Conservation (phyloP, 2,797 vertebrate species). For the Kryptolebias ocellatus region DNA sequence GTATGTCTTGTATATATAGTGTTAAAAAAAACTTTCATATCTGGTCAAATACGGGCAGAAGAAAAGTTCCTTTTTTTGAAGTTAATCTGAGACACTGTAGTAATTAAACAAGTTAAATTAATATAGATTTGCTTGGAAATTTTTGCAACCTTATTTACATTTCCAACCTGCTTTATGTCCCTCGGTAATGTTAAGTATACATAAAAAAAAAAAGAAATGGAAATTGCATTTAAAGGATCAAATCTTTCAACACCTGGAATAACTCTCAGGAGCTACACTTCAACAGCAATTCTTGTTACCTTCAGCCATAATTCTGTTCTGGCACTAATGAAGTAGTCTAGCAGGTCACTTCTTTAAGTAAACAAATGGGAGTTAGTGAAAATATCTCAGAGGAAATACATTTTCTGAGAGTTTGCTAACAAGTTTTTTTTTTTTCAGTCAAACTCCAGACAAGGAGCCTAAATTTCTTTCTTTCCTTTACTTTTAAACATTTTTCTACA, state of each 20-base stretch:
- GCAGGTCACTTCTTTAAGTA: constrained; percentile 63
- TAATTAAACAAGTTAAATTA: constrained; percentile 32
- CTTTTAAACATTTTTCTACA: too few relatives aligned
- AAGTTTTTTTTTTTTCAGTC: too few relatives aligned
- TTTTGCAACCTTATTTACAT: constrained; percentile 28
- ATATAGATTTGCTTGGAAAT: constrained; percentile 52
- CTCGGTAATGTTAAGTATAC: constrained; percentile 44
- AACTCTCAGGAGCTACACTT: constrained; percentile 70
- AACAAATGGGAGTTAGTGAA: constrained; percentile 66
- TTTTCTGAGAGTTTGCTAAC: too few relatives aligned
- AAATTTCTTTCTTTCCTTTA: too few relatives aligned
- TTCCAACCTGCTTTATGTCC: constrained; percentile 55
- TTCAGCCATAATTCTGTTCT: constrained; percentile 74
- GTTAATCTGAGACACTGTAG: constrained; percentile 8
- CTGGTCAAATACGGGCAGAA: background rate
- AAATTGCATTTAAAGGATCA: constrained; percentile 66
- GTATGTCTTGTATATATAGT: background rate
- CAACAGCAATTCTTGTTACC: constrained; percentile 69
- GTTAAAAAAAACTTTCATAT: background rate
- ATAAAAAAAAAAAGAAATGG: constrained; percentile 15
- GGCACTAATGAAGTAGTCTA: constrained; percentile 72
- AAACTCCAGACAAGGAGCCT: too few relatives aligned
- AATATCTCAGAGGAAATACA: constrained; percentile 22
- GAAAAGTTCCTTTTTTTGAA: background rate
- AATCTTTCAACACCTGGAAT: constrained; percentile 69